These are phyloP conservation scores for Anas bahamensis DNA, from an alignment of 2,797 vertebrate genomes.

Conservation along the genomic window DNA sequence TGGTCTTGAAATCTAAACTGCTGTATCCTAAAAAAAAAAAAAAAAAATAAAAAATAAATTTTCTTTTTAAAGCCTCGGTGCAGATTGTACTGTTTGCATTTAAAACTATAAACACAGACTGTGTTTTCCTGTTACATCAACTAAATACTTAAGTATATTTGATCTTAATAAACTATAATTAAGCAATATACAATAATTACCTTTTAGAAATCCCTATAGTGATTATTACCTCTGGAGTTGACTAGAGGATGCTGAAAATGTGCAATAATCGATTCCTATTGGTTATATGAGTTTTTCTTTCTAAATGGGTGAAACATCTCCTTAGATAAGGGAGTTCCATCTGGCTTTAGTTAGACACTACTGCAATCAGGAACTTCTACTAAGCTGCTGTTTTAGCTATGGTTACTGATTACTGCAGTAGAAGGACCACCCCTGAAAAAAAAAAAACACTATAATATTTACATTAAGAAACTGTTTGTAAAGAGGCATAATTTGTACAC, in stretches of 20 bases:
- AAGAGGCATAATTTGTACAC: neutral
- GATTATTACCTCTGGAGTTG: slow-evolving; percentile 74
- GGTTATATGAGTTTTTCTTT: slow-evolving; percentile 60
- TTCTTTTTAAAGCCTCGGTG: neutral
- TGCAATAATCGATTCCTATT: slow-evolving; percentile 72
- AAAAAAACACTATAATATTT: neutral
- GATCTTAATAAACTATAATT: slow-evolving; percentile 67
- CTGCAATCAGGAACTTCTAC: neutral
- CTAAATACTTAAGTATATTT: slow-evolving; percentile 47
- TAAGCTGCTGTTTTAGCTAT: neutral
- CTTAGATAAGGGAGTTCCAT: slow-evolving; percentile 28
- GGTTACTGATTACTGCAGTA: neutral
- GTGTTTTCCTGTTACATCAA: slow-evolving; percentile 48
- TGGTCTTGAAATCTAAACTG: slow-evolving; percentile 15
- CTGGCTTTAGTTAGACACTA: slow-evolving; percentile 19
- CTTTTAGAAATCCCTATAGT: slow-evolving; percentile 76
- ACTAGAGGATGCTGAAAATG: slow-evolving; percentile 67
- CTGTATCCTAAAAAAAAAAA: slow-evolving; percentile 6
- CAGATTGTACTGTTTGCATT: slow-evolving; percentile 17
- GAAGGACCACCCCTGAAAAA: neutral
- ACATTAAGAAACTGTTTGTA: neutral
- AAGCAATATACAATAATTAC: slow-evolving; percentile 78
- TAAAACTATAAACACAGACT: slow-evolving; percentile 59
- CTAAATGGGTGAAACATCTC: slow-evolving; percentile 57
- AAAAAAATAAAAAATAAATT: slow-evolving; percentile 27